These are phyloP conservation scores for Bagarius yarrelli DNA, from an alignment of 2,113 vertebrate genomes.

Conservation along the genomic window DNA sequence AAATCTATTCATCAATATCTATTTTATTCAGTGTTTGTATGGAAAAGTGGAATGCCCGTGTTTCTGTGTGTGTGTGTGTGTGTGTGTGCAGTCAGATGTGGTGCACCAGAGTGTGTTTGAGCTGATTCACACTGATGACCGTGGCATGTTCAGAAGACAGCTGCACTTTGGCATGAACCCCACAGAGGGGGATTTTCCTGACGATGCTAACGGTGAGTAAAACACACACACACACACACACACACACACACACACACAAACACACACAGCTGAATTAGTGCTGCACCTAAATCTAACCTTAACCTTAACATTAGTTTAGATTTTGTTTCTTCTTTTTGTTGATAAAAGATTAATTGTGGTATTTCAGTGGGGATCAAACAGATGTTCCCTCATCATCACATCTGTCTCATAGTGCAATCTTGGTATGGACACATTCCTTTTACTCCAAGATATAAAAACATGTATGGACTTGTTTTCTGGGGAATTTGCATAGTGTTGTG, in stretches of 20 bases:
- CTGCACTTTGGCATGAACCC: slow-evolving; percentile 60
- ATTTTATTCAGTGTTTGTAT: not conserved
- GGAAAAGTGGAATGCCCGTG: not conserved
- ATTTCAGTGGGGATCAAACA: not conserved
- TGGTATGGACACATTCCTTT: not conserved
- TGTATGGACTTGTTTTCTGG: not conserved
- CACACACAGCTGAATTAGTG: not conserved
- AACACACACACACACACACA: slow-evolving; percentile 3
- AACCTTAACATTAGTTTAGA: not conserved
- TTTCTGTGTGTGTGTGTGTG: slow-evolving; percentile 8
- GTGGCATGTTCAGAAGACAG: slow-evolving; percentile 60
- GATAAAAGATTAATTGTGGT: not conserved
- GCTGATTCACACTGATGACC: slow-evolving; percentile 67
- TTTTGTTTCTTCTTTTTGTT: not conserved
- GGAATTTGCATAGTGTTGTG: not conserved
- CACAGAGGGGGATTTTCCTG: slow-evolving; percentile 14
- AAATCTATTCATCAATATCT: no score
- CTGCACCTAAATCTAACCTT: not conserved
- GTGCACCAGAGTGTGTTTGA: slow-evolving; percentile 67
- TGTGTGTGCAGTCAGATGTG: slow-evolving; percentile 63
- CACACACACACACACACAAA: not conserved
- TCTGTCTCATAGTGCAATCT: not conserved
- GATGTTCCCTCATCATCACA: not conserved
- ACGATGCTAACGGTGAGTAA: slow-evolving; percentile 43
- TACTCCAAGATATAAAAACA: not conserved